Evolutionary conservation across 92 coral and sea anemone species (phyloP).

Genomic region (Parazoanthus swiftii): DNA sequence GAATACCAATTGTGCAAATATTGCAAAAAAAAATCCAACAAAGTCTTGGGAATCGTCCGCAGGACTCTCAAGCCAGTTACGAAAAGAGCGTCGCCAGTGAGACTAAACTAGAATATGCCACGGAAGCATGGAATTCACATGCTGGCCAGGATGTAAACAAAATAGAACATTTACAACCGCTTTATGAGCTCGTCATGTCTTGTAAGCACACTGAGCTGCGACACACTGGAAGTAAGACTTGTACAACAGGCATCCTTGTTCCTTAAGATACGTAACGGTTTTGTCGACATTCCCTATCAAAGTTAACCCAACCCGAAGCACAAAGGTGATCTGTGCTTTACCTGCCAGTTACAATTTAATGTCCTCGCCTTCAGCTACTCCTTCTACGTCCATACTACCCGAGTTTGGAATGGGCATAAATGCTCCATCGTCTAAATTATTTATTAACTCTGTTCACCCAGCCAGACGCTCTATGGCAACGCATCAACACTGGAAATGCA

Average conservation of each 20-base stretch:
- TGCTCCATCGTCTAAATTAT: too few species aligned
- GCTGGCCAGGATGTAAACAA: conserved; percentile 44
- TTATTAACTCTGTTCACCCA: too few species aligned
- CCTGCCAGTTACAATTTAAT: too few species aligned
- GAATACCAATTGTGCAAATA: neutral
- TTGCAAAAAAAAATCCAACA: conserved; percentile 1
- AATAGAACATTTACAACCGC: conserved; percentile 17
- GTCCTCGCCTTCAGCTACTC: too few species aligned
- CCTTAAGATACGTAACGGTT: conserved; percentile 14
- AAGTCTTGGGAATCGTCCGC: conserved; percentile 1
- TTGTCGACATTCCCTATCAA: neutral
- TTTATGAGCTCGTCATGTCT: conserved; percentile 19
- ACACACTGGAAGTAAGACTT: conserved; percentile 44
- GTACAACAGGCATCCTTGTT: conserved; percentile 38
- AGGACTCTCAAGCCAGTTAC: neutral
- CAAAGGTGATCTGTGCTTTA: too few species aligned
- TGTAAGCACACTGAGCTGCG: conserved; percentile 48
- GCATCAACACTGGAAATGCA: too few species aligned
- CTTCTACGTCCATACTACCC: too few species aligned
- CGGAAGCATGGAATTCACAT: conserved; percentile 44
- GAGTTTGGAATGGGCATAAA: too few species aligned
- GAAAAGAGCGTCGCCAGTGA: conserved; percentile 32
- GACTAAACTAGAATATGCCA: conserved; percentile 42
- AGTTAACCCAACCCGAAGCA: too few species aligned
- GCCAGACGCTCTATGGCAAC: too few species aligned